These are phyloP conservation scores for Ianthella basta DNA, from an alignment of 37 sponge, comb jelly and placozoan genomes.

Conservation along the genomic window DNA sequence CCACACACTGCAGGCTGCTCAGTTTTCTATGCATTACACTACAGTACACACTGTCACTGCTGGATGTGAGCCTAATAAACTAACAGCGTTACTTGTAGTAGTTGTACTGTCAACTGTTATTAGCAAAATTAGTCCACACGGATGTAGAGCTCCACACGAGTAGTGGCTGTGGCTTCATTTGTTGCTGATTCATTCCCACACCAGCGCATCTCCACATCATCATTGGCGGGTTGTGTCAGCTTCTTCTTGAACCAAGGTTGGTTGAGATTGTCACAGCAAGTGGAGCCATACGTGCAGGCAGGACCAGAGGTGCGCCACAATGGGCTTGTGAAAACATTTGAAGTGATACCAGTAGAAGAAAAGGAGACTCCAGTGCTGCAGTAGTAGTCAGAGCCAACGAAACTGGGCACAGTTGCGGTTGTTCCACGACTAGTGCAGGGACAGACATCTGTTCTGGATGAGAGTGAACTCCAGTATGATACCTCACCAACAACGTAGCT, in stretches of 20 bases:
- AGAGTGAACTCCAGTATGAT: background rate
- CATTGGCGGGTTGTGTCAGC: background rate
- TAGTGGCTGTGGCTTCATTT: constrained; percentile 12
- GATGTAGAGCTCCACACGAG: constrained; percentile 2
- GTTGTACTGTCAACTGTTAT: too few species aligned
- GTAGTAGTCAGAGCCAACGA: background rate
- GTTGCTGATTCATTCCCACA: background rate
- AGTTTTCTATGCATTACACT: too few species aligned
- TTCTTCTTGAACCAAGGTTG: constrained; percentile 24
- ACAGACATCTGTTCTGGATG: background rate
- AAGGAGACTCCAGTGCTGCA: constrained; percentile 15
- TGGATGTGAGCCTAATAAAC: too few species aligned
- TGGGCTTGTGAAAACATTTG: too few species aligned
- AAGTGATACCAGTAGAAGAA: too few species aligned
- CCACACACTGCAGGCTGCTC: too few species aligned
- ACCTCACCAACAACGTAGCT: background rate
- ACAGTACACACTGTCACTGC: too few species aligned
- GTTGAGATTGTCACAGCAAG: constrained; percentile 9
- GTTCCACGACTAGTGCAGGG: background rate
- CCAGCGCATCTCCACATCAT: constrained; percentile 22
- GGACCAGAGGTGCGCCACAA: constrained; percentile 11
- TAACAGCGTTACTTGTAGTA: too few species aligned
- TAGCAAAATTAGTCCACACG: background rate
- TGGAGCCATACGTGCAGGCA: background rate
- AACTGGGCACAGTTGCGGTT: too few species aligned